Conservation (phyloP, 2,888 invertebrate species). For the Trachelus troglodyta region DNA sequence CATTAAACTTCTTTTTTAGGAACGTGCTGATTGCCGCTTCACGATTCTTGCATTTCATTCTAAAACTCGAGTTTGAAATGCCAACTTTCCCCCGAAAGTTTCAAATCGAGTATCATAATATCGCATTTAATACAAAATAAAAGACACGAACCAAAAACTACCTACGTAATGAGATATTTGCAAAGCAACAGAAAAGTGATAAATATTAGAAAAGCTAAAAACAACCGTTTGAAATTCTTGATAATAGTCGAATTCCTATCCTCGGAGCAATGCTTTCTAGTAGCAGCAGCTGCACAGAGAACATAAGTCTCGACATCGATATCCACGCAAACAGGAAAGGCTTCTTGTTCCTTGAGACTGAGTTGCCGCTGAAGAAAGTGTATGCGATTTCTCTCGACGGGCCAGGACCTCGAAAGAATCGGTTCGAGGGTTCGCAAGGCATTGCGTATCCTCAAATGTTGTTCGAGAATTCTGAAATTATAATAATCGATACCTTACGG, state of each 20-base stretch:
- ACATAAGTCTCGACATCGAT: constrained; percentile 56
- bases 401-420: constrained; percentile 45
- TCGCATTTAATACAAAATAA: no score
- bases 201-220: constrained; percentile 17
- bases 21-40: no score
- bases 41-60: no score
- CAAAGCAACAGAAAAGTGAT: background rate
- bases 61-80: no score
- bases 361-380: constrained; percentile 41
- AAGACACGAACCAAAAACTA: no score
- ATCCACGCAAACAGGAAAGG: constrained; percentile 46
- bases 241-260: constrained; percentile 40
- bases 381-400: constrained; percentile 47
- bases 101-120: no score
- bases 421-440: constrained; percentile 47
- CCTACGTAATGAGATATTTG: no score
- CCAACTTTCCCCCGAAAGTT: no score
- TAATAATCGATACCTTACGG: background rate
- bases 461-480: constrained; percentile 40
- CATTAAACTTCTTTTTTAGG: no score
- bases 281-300: constrained; percentile 51
- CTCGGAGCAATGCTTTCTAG: constrained; percentile 49
- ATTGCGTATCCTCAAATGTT: constrained; percentile 46
- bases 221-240: constrained; percentile 33
- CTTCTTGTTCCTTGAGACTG: constrained; percentile 42